Percentiles rank a stretch among this genome's conserved stretches.
phyloP scores from a whole-genome alignment of 2,113 vertebrate genomes.

The Phoenicopterus ruber region DNA sequence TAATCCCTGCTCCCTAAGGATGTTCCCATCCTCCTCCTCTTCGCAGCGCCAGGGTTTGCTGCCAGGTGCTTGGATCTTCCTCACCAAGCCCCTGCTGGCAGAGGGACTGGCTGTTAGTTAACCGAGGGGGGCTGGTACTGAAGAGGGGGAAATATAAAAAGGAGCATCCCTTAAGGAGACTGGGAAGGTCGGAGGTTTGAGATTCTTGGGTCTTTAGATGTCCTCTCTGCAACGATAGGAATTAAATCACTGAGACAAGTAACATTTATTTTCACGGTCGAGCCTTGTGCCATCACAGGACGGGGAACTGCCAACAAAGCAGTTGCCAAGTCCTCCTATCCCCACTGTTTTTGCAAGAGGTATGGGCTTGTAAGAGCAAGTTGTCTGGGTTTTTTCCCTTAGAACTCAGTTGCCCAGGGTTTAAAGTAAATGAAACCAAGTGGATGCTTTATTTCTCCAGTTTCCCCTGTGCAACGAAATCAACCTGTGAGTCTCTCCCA shows the following conservation, averaged over 20 bases:
- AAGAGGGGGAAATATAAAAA: background rate
- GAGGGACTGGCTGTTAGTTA: background rate
- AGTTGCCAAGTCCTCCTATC: background rate
- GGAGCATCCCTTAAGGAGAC: background rate
- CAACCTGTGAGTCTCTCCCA: background rate
- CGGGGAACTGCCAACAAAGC: background rate
- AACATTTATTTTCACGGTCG: background rate
- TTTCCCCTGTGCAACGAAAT: background rate
- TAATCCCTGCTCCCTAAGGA: fast-evolving
- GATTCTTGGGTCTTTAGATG: background rate
- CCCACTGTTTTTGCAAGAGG: background rate
- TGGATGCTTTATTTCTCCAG: background rate
- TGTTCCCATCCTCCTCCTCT: background rate
- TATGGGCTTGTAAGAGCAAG: background rate
- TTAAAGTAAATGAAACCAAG: background rate
- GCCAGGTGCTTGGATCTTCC: background rate
- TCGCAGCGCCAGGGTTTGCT: fast-evolving
- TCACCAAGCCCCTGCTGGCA: background rate
- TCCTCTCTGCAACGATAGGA: background rate
- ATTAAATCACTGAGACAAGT: fast-evolving
- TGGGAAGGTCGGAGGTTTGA: background rate
- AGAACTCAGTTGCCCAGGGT: background rate
- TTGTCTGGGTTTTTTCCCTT: fast-evolving
- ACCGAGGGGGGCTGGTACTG: background rate
- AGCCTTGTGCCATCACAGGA: background rate